These are phyloP conservation scores for Eidolon dupreanum DNA, from an alignment of 2,797 vertebrate species.

Conservation along the genomic window DNA sequence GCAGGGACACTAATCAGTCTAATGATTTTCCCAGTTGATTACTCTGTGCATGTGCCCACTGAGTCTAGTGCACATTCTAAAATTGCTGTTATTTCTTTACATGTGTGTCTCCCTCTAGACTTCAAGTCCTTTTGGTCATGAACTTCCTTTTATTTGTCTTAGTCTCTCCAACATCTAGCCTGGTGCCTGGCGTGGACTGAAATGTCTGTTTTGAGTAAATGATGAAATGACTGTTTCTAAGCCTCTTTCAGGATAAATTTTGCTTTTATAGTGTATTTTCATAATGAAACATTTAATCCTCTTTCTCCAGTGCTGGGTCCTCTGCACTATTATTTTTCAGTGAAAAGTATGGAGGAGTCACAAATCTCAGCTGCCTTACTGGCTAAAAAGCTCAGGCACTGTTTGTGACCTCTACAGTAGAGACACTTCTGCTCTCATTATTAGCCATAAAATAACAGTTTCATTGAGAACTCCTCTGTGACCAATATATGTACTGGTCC, in stretches of 20 bases:
- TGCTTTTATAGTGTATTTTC: neutral
- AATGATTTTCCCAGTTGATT: neutral
- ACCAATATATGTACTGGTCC: neutral
- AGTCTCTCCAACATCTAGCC: neutral
- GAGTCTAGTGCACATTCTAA: neutral
- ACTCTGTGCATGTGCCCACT: neutral
- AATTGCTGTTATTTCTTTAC: neutral
- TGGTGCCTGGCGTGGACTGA: neutral
- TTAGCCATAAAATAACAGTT: neutral
- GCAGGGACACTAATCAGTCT: neutral
- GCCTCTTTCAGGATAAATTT: neutral
- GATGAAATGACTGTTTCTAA: neutral
- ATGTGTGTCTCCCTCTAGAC: neutral
- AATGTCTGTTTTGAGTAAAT: neutral
- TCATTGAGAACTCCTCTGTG: neutral
- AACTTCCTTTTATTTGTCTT: neutral
- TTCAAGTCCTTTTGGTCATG: neutral
- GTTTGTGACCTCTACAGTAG: neutral
- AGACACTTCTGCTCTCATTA: neutral
- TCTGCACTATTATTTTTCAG: neutral
- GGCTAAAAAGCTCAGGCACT: neutral
- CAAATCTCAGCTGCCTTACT: neutral
- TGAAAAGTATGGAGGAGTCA: neutral
- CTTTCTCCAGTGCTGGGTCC: neutral
- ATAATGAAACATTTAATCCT: neutral